phyloP scores from a whole-genome alignment of 2,113 vertebrate genomes.

The Periophthalmodon schlosseri region DNA sequence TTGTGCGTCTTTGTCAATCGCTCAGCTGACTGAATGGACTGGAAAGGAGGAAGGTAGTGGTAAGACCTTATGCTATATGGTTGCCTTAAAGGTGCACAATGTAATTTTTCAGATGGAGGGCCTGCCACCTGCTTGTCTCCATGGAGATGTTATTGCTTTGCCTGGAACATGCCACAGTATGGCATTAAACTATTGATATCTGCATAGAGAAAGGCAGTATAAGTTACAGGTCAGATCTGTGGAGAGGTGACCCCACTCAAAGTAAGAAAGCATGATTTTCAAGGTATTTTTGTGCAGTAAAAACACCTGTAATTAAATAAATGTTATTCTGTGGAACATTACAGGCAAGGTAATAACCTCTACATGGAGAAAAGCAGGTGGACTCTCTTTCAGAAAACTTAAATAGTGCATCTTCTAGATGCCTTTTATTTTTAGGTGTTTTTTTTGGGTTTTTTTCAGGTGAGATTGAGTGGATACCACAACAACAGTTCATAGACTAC shows the following conservation, averaged over 20 bases:
- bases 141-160: not conserved
- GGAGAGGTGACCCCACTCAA: no score
- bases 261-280: no score
- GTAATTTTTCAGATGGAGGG: not conserved
- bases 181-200: not conserved
- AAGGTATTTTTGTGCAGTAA: not conserved
- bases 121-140: not conserved
- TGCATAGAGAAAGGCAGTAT: no score
- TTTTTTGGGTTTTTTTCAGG: constrained; percentile 42
- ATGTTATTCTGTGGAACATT: not conserved
- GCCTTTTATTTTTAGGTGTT: not conserved
- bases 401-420: not conserved
- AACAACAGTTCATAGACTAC: constrained; percentile 54
- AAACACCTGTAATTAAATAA: no score
- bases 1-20: constrained; percentile 40
- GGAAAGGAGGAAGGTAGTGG: constrained; percentile 66
- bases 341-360: not conserved
- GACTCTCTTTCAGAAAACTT: not conserved
- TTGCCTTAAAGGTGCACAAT: not conserved
- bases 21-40: constrained; percentile 53
- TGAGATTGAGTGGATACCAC: constrained; percentile 39
- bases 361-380: not conserved
- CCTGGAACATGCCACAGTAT: not conserved
- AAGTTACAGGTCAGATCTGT: no score
- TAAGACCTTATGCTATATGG: constrained; percentile 44